Percentiles rank a stretch among this genome's conserved stretches.
Evolutionary conservation across 2,797 vertebrate genomes (phyloP).

Genomic region (Malurus splendens): DNA sequence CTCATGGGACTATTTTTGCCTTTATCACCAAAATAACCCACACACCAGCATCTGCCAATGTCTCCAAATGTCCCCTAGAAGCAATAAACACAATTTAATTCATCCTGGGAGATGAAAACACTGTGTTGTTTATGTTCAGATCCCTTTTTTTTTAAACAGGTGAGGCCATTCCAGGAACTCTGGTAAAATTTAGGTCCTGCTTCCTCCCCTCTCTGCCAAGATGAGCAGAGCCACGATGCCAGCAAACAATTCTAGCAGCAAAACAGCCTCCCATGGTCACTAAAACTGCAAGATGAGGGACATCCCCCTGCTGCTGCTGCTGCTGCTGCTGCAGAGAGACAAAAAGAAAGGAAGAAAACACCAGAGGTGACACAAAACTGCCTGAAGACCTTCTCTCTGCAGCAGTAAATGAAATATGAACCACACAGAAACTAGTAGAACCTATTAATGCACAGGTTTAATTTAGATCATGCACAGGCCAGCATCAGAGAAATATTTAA

Average conservation of each 20-base stretch:
- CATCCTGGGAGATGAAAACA: background rate
- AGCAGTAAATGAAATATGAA: background rate
- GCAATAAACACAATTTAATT: background rate
- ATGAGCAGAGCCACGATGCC: background rate
- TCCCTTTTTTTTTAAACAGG: background rate
- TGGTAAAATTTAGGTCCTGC: background rate
- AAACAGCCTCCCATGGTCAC: fast-evolving
- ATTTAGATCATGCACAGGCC: background rate
- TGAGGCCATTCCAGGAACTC: background rate
- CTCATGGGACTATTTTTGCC: background rate
- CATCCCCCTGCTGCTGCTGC: background rate
- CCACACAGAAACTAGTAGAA: background rate
- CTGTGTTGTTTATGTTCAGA: background rate
- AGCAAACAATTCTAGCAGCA: background rate
- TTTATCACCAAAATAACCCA: background rate
- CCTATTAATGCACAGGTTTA: background rate
- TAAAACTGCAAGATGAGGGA: background rate
- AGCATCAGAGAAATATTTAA: background rate
- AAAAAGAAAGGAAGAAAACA: background rate
- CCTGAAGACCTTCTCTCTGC: background rate
- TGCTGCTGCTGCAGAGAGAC: too few relatives aligned
- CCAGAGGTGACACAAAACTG: background rate
- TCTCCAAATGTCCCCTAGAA: background rate
- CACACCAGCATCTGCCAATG: background rate
- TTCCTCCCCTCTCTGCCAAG: background rate